Evolutionary conservation across 2,888 invertebrate genomes (phyloP), one percentile per base, ranked within the genome.

Genomic region (Lepidochitona cinerea): DNA sequence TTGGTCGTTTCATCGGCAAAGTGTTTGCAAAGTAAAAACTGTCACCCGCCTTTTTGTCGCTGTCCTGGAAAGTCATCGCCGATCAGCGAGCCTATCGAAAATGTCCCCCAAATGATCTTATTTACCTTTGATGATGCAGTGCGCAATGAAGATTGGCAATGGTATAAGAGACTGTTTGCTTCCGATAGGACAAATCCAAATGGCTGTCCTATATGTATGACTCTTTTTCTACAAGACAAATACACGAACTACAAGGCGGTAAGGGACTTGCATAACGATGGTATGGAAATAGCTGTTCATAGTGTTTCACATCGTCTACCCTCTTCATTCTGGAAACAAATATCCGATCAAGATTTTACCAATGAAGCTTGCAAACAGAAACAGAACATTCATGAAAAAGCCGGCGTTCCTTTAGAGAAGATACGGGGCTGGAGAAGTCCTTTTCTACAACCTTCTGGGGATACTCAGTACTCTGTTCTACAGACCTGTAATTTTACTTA

Each of bases 221-320:
- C 98, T 68, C 97, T 99, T 93, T 99, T 97, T 92, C 96, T 98
- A 74, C 97, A 97, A 69, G 98, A 99, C 91, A 97, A 98, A 92
- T 99, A 98, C 97, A 99, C 98, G 73, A 97, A 98, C 92, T 99
- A 99, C 93, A 95, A 96, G 91, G 96, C 97, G 93, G 98, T 99
- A 75, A 97, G 98, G 92, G 97, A 97, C 92, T 93, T 99, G 79
- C 97, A 97, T 92, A 93, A 97, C 81, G 94, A 94, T 88, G 98
- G 98, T 88, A 97, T 98, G 91, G 98, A 99, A 93, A 96, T 99
- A 92, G 98, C 98, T 81, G 97, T 97, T 81, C 98, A 99, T 92
- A 98, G 98, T 84, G 95, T 99, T 90, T 90, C 91, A 0, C 85
- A 85, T 73, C 59, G 59, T 4, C 14, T 23, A 18, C 59, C 59